Base-by-base conservation (phyloP, 2,888 invertebrate genomes). In the Ptilodon capucinus region DNA sequence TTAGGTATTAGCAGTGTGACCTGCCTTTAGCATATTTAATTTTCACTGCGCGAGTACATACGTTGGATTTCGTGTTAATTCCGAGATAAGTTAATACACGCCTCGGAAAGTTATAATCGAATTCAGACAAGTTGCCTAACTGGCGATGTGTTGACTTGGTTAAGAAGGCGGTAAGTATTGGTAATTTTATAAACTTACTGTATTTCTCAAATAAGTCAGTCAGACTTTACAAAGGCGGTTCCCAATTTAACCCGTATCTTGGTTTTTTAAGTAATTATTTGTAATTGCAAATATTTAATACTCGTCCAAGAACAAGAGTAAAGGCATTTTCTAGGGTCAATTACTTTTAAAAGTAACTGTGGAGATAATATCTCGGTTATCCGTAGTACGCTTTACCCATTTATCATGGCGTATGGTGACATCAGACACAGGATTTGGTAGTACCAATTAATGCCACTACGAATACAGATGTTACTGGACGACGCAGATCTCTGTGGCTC, bases 1-100 rank as follows among this genome's bases (percentile, higher is more conserved):
- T 75, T 45, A 63, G 54, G 63, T 78, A 80, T 83, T 79, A 80
- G 76, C 79, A 75, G 65, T 65, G 65, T 63, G 58, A 72, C 64
- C 70, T 66, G 62, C 65, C 64, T 66, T 73, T 64, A 65, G 71
- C 59, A 75, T 76, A 73, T 74, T 76, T 76, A 76, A 76, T 76
- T 75, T 60, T 54, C 58, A 63, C 57, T 46, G 49, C 50, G 48
- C 46, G 48, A 58, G 54, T 58, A 64, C n/a, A n/a, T n/a, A n/a
- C 52, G 61, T 59, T 52, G 58, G 67, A 68, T 63, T 69, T 68
- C 65, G 51, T 57, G 64, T 70, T 70, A 67, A 69, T 71, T 68
- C 65, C 48, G 38, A 40, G 32, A 48, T 47, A 54, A 56, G 53
- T 63, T 63, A 50, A 55, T 55, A 54, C 21, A 40, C 64, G 53